Base-by-base conservation (phyloP, 2,113 vertebrate species). In the Scophthalmus maximus region DNA sequence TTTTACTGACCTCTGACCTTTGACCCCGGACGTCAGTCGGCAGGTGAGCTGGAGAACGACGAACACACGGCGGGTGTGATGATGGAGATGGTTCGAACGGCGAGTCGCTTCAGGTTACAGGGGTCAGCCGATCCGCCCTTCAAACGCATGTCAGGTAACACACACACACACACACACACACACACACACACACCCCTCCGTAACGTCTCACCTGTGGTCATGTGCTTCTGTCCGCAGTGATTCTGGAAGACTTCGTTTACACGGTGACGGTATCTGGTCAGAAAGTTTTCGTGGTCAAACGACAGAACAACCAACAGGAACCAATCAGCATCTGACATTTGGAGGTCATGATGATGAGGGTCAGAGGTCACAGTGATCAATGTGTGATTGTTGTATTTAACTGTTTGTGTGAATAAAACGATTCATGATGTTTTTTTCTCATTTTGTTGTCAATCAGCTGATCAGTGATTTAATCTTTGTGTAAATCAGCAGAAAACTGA, bases 241-340 rank as follows among this genome's bases (percentile, higher is more conserved):
- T 97, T 38, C 94, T 96, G 32, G 96, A 96, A 57, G 96, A 98
- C 59, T 96, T 96, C 49, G 93, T 95, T 0, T 95, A 95, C 73
- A 88, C 93, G 1, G 95, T 96, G 67, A 98, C 96, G 0, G 89
- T 96, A 64, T 97, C 96, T 0, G 95, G 95, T 51, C 96, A 97
- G 92, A 96, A 96, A 55, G 94, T 98, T 8, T 98, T 97, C 50
- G 95, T 97, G 87, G 95, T 98, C 56, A 98, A 98, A 91, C 92
- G 96, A 27, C 96, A 96, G 75, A 95, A 96, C 88, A 94, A 92
- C 69, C 93, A 93, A 52, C 94, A 93, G 14, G 95, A 96, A 22
- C 94, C 95, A 2, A 82, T 97, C 73, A 88, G 68, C 0, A 94
- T 93, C 2, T 94, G 85, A 71, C 3, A 47, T 14, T 4, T 0